Percentiles rank a stretch among this genome's conserved stretches.
These are phyloP conservation scores for Sarcophaga subvicina DNA, from an alignment of 2,888 invertebrate species.

Conservation along the genomic window DNA sequence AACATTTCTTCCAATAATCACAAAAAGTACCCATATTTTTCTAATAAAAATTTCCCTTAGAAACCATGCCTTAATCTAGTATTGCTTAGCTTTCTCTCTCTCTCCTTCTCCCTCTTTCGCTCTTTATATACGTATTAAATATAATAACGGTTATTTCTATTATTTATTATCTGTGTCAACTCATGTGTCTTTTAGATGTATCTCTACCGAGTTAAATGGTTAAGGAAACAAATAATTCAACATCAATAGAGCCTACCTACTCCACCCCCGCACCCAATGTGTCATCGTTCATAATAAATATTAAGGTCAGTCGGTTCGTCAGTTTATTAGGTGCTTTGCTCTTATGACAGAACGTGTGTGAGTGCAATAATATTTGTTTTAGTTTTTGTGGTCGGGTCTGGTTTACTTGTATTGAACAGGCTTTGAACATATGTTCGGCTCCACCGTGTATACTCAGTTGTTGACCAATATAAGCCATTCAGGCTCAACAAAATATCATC, in stretches of 20 bases:
- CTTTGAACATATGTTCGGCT: background rate
- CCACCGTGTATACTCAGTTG: no score
- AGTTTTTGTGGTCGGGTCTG: background rate
- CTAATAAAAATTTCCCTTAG: no score
- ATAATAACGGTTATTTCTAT: constrained; percentile 18
- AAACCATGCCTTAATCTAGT: no score
- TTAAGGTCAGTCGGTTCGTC: constrained; percentile 43
- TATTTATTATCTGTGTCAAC: constrained; percentile 28
- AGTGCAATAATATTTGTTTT: background rate
- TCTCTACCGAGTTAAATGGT: constrained; percentile 29
- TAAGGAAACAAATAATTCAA: constrained; percentile 36
- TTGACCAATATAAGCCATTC: background rate
- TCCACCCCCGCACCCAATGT: constrained; percentile 20
- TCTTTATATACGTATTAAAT: constrained; percentile 19
- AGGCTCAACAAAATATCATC: constrained; percentile 2
- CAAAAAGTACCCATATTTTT: no score
- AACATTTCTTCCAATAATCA: no score
- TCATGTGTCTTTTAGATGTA: constrained; percentile 10
- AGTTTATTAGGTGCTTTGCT: background rate
- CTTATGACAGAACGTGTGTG: background rate
- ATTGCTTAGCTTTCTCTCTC: background rate
- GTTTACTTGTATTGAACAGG: background rate
- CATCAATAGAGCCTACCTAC: constrained; percentile 2
- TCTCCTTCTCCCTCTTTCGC: background rate
- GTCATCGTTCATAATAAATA: constrained; percentile 44